Base-by-base conservation (phyloP, 2,113 vertebrate species). In the Leptodactylus fuscus region DNA sequence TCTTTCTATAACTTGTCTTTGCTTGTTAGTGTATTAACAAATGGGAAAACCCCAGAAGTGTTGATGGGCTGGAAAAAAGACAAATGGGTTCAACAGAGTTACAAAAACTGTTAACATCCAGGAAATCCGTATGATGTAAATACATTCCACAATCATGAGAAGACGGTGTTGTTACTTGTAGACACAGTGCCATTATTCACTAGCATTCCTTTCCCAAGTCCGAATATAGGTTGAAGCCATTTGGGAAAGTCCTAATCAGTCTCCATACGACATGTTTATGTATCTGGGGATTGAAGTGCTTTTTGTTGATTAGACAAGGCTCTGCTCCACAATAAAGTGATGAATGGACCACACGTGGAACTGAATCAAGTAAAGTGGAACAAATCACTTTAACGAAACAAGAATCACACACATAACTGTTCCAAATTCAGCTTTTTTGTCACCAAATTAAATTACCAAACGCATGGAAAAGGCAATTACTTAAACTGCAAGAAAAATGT, bases 271-370 rank as follows among this genome's bases (percentile, higher is more conserved):
- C 44, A 46, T 65, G 46, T 48, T 69, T 70, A 82, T 82, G 67
- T 53, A 38, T 82, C 38, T 82, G 15, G 22, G 5, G 2, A 70
- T 34, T 69, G 20, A 82, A 70, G 41, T 53, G 15, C 67, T 53
- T 53, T 27, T 53, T 20, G 49, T 16, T 27, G 55, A 48, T 82
- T 70, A 53, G 41, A 81, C 51, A 81, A 67, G 38, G 65, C 7
- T 49, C 44, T 24, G 65, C 70, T 71, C 16, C 44, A 53, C 62
- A 73, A 82, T 55, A 34, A 38, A 53, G 44, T 36, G 2, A 70
- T 55, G 67, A 70, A 71, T 55, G 6, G 81, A 71, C 67, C 81
- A 82, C 65, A 82, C 81, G n/a, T 53, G 81, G 67, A 71, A 49
- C 29, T 41, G 27, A 12, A 71, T 55, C 46, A 71, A 53, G 27